phyloP scores from a whole-genome alignment of 64 coral and sea anemone genomes.

The Stichodactyla helianthus region DNA sequence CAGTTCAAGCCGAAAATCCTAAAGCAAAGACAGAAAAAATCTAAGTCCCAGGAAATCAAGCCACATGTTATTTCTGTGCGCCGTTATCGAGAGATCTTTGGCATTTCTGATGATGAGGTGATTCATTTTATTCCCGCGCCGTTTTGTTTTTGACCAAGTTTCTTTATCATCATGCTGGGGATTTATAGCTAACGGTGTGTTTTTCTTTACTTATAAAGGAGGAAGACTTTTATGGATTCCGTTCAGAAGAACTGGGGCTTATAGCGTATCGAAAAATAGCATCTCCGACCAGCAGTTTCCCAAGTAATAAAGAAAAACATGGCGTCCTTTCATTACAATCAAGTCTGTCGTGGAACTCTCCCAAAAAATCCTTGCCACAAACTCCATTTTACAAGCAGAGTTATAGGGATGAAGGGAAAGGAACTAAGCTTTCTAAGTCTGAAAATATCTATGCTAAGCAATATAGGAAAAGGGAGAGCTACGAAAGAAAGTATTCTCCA shows the following conservation, averaged over 20 bases:
- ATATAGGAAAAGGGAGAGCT: constrained; percentile 82
- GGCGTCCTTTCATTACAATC: constrained; percentile 26
- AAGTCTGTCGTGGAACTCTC: constrained; percentile 37
- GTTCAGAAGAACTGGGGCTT: constrained; percentile 85
- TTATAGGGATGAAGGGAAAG: constrained; percentile 12
- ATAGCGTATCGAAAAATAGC: constrained; percentile 63
- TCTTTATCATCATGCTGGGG: constrained; percentile 22
- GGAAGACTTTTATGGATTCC: constrained; percentile 88
- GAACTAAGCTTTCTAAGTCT: constrained; percentile 29
- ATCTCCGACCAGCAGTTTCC: background rate
- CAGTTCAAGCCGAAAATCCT: constrained; percentile 51
- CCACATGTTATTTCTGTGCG: constrained; percentile 75
- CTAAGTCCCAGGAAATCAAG: constrained; percentile 32
- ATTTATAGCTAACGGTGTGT: constrained; percentile 31
- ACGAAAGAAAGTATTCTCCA: constrained; percentile 72
- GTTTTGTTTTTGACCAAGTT: constrained; percentile 19
- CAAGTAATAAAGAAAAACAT: constrained; percentile 33
- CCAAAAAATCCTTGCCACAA: constrained; percentile 38
- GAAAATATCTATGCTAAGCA: constrained; percentile 82
- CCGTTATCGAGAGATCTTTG: constrained; percentile 96
- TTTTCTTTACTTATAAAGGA: constrained; percentile 58
- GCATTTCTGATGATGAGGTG: constrained; percentile 98
- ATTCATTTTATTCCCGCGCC: constrained; percentile 42
- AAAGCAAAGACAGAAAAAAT: constrained; percentile 4
- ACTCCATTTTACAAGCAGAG: constrained; percentile 21